Percentiles rank a stretch among this genome's conserved stretches.
phyloP scores from a whole-genome alignment of 2,888 invertebrate genomes.

The Apoda limacodes region DNA sequence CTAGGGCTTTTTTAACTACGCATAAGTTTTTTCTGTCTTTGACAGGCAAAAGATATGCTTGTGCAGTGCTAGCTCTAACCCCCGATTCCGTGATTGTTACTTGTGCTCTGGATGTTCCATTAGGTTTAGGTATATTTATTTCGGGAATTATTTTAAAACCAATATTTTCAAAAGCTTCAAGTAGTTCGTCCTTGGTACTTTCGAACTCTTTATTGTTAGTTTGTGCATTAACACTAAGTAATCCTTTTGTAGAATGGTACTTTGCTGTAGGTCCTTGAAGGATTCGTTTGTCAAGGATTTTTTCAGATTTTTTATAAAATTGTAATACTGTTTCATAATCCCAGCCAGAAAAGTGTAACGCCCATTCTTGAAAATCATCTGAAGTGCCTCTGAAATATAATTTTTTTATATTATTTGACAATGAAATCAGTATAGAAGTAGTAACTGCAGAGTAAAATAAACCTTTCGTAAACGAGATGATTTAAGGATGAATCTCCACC shows the following conservation, averaged over 20 bases:
- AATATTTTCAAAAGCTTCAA: constrained; percentile 37
- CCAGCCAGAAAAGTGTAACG: constrained; percentile 32
- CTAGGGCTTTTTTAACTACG: constrained; percentile 35
- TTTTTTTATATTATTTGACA: too few species aligned
- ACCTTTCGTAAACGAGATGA: too few species aligned
- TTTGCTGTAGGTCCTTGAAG: constrained; percentile 23
- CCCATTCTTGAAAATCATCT: constrained; percentile 49
- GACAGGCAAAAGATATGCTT: not conserved
- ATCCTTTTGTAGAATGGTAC: constrained; percentile 18
- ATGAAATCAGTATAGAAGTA: too few species aligned
- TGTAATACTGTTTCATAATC: constrained; percentile 39
- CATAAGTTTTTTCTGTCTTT: constrained; percentile 25
- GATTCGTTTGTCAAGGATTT: constrained; percentile 41
- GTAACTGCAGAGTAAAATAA: too few species aligned
- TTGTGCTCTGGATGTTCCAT: constrained; percentile 37
- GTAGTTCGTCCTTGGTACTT: constrained; percentile 41
- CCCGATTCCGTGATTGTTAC: constrained; percentile 34
- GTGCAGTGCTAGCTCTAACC: constrained; percentile 6
- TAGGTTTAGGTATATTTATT: constrained; percentile 48
- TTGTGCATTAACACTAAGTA: constrained; percentile 33
- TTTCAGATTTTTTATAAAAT: constrained; percentile 49
- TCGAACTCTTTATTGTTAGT: constrained; percentile 39
- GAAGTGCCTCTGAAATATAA: constrained; percentile 41
- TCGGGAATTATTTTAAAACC: constrained; percentile 39
- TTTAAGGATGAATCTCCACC: too few species aligned